Conservation (phyloP, 2,113 vertebrate species). For the Lophotis ruficrista region DNA sequence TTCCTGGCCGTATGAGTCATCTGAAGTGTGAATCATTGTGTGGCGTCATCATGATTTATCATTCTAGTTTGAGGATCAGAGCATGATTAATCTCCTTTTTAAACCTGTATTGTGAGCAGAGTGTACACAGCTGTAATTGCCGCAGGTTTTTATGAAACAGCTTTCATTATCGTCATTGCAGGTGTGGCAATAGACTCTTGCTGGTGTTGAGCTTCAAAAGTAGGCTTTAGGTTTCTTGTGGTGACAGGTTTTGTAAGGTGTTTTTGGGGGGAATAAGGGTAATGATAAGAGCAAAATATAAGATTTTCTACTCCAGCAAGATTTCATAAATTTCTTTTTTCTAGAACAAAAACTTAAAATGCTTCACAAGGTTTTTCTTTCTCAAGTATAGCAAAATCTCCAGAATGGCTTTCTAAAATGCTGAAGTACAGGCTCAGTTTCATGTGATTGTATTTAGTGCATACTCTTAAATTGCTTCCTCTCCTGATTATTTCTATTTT, state of each 20-base stretch:
- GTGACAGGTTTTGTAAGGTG: background rate
- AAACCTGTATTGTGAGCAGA: background rate
- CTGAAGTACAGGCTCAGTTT: background rate
- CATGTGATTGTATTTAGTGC: background rate
- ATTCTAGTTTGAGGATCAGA: background rate
- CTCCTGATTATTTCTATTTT: background rate
- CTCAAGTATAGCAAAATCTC: background rate
- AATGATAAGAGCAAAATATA: background rate
- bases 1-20: background rate
- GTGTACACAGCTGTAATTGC: background rate
- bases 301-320: background rate
- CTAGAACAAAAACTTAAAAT: background rate
- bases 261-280: background rate
- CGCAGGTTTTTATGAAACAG: background rate
- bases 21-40: constrained; percentile 3
- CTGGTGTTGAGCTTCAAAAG: background rate
- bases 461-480: background rate
- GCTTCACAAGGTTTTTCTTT: background rate
- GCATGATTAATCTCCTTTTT: background rate
- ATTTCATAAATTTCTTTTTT: background rate
- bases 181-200: background rate
- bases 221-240: background rate
- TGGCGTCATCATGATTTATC: background rate
- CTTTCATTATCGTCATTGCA: background rate
- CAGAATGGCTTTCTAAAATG: background rate